Percentiles rank a stretch among this genome's conserved stretches.
Conservation (phyloP, 35 echinoderm and acorn worm genomes). For the Chiridota heheva region DNA sequence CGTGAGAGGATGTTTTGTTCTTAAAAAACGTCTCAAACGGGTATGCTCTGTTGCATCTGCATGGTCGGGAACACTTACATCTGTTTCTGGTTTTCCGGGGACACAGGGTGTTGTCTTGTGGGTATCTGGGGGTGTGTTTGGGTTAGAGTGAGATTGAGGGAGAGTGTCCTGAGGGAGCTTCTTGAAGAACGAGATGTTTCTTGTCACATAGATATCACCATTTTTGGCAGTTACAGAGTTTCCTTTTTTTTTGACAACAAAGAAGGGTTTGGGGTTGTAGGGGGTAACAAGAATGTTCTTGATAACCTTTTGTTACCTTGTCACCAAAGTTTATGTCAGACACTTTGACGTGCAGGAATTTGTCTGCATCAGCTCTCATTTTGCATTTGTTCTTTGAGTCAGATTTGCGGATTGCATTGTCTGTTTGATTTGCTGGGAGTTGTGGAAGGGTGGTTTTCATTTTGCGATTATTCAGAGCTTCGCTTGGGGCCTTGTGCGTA, state of each 20-base stretch:
- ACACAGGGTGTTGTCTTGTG: too few relatives aligned
- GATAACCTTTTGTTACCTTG: slow-evolving; percentile 32
- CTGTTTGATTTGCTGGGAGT: background rate
- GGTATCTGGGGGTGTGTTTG: too few relatives aligned
- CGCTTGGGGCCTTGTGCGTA: slow-evolving; percentile 43
- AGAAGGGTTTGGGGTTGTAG: slow-evolving; percentile 13
- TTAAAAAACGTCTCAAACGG: too few relatives aligned
- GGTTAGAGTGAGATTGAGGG: too few relatives aligned
- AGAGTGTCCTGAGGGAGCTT: too few relatives aligned
- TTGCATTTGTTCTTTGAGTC: slow-evolving; percentile 49
- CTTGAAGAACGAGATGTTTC: slow-evolving; percentile 39
- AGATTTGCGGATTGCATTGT: slow-evolving; percentile 36
- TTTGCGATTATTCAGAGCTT: slow-evolving; percentile 52
- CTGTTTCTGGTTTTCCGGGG: too few relatives aligned
- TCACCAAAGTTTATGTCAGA: slow-evolving; percentile 31
- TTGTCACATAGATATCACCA: slow-evolving; percentile 8
- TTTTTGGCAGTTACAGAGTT: slow-evolving; percentile 23
- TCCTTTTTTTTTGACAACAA: slow-evolving; percentile 24
- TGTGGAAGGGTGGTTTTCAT: slow-evolving; percentile 45
- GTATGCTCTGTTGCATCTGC: too few relatives aligned
- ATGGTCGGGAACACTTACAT: too few relatives aligned
- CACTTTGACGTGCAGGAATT: slow-evolving; percentile 21
- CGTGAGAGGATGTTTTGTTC: too few relatives aligned
- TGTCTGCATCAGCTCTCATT: slow-evolving; percentile 78
- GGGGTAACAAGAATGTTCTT: slow-evolving; percentile 35